Base-by-base conservation (phyloP, 2,797 vertebrate species). In the Scarus forsteni region DNA sequence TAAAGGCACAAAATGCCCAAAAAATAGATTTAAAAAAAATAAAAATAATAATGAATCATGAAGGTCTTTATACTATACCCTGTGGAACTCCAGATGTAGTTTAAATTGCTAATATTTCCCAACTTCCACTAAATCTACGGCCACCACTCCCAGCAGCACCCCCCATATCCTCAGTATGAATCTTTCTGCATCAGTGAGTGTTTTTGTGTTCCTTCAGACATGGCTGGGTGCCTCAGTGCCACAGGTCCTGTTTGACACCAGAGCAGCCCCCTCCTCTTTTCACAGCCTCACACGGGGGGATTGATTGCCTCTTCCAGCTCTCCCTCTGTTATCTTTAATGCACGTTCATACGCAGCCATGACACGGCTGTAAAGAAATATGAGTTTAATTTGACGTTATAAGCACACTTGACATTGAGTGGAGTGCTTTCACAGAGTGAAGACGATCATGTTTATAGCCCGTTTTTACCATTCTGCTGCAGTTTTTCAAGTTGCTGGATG, bases 321-420 rank as follows among this genome's bases (percentile, higher is more conserved):
- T 27, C 68, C 3, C 74, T 48, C 75, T 49, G 40, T 65, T 69
- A 64, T 68, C 64, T 60, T 68, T 77, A 49, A 73, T 66, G 12
- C 50, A 54, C 35, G 53, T 82, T 78, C 71, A 63, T 78, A 61
- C 63, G 53, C 64, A 58, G 53, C 8, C 55, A 4, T 49, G 49
- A 27, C 27, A 36, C 42, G 3, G 64, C 70, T 60, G 71, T 69
- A 76, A 73, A 80, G 68, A 85, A 80, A 81, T 60, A 52, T 52
- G 34, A 51, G 14, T 88, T 88, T 81, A 76, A 85, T 82, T 74
- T 79, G 44, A 53, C 44, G 52, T 66, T 81, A 80, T 73, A 71
- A 75, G 71, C 67, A 46, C 62, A 68, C 68, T 66, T 80, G 79
- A 77, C 64, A 48, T 13, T 43, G 62, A 60, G 69, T 70, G 66